Base-by-base conservation (phyloP, 2,888 invertebrate genomes). In the Caenorhabditis sp. region DNA sequence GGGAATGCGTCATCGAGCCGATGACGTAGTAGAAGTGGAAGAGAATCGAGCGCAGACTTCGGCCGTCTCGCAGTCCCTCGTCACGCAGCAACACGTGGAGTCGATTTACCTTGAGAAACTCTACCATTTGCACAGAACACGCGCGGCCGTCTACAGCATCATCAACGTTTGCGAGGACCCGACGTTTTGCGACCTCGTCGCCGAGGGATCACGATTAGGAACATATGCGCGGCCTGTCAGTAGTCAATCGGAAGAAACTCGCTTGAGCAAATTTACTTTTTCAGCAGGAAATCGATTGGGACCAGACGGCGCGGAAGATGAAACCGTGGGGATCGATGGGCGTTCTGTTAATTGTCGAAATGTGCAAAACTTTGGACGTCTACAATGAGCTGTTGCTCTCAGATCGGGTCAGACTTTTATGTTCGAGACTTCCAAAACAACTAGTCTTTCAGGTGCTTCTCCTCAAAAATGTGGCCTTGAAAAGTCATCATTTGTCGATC, bases 311-410 rank as follows among this genome's bases (percentile, higher is more conserved):
- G 0, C 17, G 59, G 1, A 59, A 45, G 9, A 8, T 70, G 22
- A 70, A 70, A 24, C 70, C 70, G 5, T 70, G 70, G 70, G 70
- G 59, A 8, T 59, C 70, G 6, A 27, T 70, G 4, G 70, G 70
- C 2, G 59, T 59, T 3, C 9, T 70, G 15, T 27, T 70, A 0
- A 15, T 35, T 1, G 70, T 53, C 0, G 70, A 70, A 46, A 27
- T 61, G 2, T 24, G 41, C 27, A 70, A 70, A 9, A 53, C 59
- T 0, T 8, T 59, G 35, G 20, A 30, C 13, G 41, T 58, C 20
- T 70, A 70, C 39, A 35, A 61, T 0, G 45, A 70, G 11, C 32
- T 70, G 7, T 26, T 70, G 22, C 46, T 59, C 5, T 45, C 43
- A 1, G 70, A 70, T 35, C 32, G 59, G n/a, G 59, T 70, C n/a